These are phyloP conservation scores for Neosilurus hyrtlii DNA, from an alignment of 2,797 vertebrate genomes.

Conservation along the genomic window DNA sequence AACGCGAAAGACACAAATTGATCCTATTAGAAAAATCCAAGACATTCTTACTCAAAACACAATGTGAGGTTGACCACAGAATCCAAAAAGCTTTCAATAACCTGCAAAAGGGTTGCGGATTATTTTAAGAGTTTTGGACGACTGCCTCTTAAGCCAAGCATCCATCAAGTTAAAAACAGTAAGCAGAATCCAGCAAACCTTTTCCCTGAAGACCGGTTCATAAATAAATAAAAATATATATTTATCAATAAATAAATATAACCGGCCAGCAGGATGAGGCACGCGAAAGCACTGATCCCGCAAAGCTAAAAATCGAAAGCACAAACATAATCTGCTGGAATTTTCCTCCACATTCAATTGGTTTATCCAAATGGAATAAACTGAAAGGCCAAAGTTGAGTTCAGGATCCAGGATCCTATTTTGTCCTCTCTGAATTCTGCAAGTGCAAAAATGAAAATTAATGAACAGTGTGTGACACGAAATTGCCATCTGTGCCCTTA, in stretches of 20 bases:
- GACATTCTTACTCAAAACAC: background rate
- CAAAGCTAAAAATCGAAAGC: background rate
- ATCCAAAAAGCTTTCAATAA: background rate
- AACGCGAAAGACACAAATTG: background rate
- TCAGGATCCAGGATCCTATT: conserved; percentile 6
- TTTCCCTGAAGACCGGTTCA: background rate
- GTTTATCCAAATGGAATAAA: background rate
- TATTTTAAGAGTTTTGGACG: conserved; percentile 15
- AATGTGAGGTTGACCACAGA: background rate
- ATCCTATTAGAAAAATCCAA: background rate
- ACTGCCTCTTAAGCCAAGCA: background rate
- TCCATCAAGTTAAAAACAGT: conserved; percentile 30
- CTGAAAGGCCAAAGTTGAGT: background rate
- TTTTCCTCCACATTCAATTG: background rate
- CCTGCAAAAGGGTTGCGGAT: background rate
- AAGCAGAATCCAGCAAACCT: background rate
- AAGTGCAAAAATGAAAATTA: conserved; percentile 25
- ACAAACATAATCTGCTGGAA: background rate
- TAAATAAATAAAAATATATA: background rate
- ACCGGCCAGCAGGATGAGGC: background rate
- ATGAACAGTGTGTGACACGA: conserved; percentile 56
- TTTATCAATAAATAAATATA: conserved; percentile 5
- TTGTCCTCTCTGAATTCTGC: background rate
- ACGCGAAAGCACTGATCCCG: conserved; percentile 2
- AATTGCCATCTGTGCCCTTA: conserved; percentile 42